Evolutionary conservation across 53 echinoderm and acorn worm genomes (phyloP).

Genomic region (Echinometra lucunter): DNA sequence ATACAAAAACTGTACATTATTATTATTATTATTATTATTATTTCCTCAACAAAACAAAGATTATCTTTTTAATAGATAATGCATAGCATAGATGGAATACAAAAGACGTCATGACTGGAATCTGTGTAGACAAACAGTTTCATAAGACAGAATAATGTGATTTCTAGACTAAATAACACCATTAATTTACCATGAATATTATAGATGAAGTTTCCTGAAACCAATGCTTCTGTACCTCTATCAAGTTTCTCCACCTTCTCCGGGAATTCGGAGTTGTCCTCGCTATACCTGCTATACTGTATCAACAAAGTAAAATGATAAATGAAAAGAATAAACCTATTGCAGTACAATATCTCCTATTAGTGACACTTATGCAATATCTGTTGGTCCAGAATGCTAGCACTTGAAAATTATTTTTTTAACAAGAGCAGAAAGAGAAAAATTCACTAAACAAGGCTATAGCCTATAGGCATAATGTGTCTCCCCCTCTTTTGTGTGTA

Average conservation of each 20-base stretch:
- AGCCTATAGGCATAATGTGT: no score
- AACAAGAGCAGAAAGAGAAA: no score
- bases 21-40: no score
- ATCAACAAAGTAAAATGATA: background rate
- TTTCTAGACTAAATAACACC: no score
- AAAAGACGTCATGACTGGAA: background rate
- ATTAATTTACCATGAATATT: conserved; percentile 70
- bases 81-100: background rate
- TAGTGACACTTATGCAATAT: no score
- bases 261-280: conserved; percentile 71
- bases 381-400: no score
- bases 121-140: background rate
- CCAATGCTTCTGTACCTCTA: conserved; percentile 23
- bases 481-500: no score
- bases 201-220: conserved; percentile 72
- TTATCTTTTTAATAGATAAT: no score
- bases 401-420: no score
- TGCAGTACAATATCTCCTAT: background rate
- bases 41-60: background rate
- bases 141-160: no score
- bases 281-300: conserved; percentile 70
- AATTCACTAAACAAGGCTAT: no score
- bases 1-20: no score
- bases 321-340: background rate
- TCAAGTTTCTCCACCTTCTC: conserved; percentile 61